phyloP scores from a whole-genome alignment of 2,797 vertebrate genomes.

The Falco peregrinus region DNA sequence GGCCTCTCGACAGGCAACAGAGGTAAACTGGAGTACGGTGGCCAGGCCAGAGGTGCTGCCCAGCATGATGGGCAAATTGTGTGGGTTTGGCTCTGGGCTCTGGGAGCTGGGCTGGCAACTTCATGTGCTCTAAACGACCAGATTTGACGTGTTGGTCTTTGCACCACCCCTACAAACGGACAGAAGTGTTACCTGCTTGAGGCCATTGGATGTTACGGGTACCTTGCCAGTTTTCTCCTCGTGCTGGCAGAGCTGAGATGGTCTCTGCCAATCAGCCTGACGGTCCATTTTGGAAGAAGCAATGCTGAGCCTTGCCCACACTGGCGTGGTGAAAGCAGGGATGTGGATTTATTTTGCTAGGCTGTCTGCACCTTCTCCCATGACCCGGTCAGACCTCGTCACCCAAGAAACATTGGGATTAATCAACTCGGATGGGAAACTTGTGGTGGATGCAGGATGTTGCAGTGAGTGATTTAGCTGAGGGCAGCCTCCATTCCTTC shows the following conservation, averaged over 20 bases:
- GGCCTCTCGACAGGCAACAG: neutral
- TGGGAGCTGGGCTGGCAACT: neutral
- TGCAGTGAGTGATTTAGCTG: neutral
- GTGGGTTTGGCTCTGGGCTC: fast-evolving
- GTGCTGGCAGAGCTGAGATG: neutral
- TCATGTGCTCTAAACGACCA: neutral
- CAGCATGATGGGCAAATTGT: neutral
- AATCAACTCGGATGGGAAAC: neutral
- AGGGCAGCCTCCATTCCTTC: neutral
- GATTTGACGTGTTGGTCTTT: neutral
- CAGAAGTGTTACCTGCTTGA: neutral
- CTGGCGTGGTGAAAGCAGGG: neutral
- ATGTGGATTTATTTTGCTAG: neutral
- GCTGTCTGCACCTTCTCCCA: neutral
- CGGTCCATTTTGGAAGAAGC: neutral
- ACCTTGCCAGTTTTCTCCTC: neutral
- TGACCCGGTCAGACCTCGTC: neutral
- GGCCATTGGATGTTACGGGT: neutral
- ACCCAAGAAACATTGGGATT: neutral
- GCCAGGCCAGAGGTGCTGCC: neutral
- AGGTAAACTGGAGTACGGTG: neutral
- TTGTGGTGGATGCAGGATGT: neutral
- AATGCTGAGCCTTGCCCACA: neutral
- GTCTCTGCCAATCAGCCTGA: neutral
- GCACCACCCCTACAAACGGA: neutral